A percentile compares a stretch with the other conserved stretches of the same genome.
phyloP scores from a whole-genome alignment of 2,113 vertebrate species.

The Amphiprion percula region DNA sequence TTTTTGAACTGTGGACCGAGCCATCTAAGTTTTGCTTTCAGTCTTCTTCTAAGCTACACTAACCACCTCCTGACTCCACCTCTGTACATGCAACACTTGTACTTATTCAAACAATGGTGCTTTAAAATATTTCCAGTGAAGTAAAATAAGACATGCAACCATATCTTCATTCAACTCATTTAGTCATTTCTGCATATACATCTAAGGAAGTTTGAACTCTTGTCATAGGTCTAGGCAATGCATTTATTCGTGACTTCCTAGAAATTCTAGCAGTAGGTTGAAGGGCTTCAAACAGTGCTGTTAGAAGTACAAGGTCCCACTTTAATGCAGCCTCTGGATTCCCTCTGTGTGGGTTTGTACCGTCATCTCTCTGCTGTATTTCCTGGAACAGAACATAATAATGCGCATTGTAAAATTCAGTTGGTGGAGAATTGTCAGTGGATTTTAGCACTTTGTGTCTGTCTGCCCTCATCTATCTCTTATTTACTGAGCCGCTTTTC shows the following conservation, averaged over 20 bases:
- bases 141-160: too few species aligned
- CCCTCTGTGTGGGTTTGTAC: not conserved
- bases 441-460: constrained; percentile 12
- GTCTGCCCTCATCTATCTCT: not conserved
- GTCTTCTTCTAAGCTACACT: too few species aligned
- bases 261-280: not conserved
- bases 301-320: not conserved
- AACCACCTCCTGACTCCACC: too few species aligned
- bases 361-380: not conserved
- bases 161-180: too few species aligned
- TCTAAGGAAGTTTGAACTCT: too few species aligned
- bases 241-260: not conserved
- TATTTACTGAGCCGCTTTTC: not conserved
- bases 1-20: too few species aligned
- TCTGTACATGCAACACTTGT: too few species aligned
- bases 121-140: too few species aligned
- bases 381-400: constrained; percentile 20
- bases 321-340: constrained; percentile 8
- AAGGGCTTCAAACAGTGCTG: not conserved
- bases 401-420: constrained; percentile 12
- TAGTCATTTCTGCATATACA: too few species aligned
- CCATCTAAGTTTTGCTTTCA: too few species aligned
- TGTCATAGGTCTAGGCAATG: too few species aligned
- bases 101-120: too few species aligned
- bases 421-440: not conserved